Conservation (phyloP, 2,888 invertebrate species). For the Cylloceria caligata region DNA sequence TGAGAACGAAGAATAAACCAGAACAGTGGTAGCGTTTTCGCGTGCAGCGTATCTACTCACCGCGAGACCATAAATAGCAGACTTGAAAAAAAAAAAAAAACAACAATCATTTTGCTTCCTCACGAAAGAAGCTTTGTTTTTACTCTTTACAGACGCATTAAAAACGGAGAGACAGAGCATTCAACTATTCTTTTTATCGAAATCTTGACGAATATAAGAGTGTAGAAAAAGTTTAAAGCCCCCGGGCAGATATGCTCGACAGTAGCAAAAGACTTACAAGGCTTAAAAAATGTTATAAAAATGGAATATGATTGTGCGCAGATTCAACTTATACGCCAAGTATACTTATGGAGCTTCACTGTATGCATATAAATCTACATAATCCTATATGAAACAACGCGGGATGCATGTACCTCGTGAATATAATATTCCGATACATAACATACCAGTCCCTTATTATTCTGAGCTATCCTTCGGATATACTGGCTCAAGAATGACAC, state of each 20-base stretch:
- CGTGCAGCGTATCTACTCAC: neutral
- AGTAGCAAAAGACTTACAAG: neutral
- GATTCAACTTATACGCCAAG: neutral
- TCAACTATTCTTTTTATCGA: no score
- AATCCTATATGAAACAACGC: conserved; percentile 11
- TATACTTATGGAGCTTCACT: neutral
- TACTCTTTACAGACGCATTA: no score
- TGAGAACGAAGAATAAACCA: neutral
- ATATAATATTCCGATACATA: conserved; percentile 18
- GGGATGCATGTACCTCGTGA: conserved; percentile 1
- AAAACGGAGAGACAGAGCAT: no score
- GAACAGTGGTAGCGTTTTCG: neutral
- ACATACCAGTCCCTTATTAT: neutral
- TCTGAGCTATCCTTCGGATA: neutral
- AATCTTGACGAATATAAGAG: neutral
- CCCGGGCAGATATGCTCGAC: neutral
- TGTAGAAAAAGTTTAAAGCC: neutral
- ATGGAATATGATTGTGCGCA: neutral
- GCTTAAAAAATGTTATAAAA: conserved; percentile 5
- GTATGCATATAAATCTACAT: conserved; percentile 10
- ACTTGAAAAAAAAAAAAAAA: no score
- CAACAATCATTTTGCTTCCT: no score
- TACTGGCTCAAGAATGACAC: neutral
- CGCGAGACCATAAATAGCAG: neutral
- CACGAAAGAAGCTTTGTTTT: no score